A percentile compares a stretch with the other conserved stretches of the same genome.
Conservation (phyloP, 2,888 invertebrate species). For the Nomada ferruginata region DNA sequence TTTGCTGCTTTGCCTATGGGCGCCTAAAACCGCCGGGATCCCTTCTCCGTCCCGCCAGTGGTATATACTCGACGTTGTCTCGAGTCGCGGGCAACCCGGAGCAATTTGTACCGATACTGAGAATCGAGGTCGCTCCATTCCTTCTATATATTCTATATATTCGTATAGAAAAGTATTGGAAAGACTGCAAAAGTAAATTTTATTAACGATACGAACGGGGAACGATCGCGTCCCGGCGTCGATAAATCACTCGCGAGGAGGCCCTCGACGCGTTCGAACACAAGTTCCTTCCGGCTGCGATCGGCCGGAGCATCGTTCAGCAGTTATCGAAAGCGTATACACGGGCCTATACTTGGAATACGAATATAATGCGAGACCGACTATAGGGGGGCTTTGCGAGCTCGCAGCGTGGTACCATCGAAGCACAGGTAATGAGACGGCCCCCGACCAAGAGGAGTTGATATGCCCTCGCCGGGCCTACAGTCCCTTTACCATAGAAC, state of each 20-base stretch:
- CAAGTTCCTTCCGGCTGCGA: constrained; percentile 50
- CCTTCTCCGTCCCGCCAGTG: constrained; percentile 29
- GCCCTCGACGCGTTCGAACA: constrained; percentile 8
- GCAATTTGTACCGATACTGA: constrained; percentile 17
- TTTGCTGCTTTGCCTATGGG: constrained; percentile 79
- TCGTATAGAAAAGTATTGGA: too few relatives aligned
- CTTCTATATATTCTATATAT: too few relatives aligned
- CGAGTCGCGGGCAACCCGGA: not conserved
- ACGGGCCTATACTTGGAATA: constrained; percentile 60
- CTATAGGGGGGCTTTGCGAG: constrained; percentile 77
- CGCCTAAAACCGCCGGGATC: constrained; percentile 57
- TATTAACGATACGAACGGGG: not conserved
- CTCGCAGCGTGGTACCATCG: constrained; percentile 82
- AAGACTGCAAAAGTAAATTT: not conserved
- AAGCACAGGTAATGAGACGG: constrained; percentile 83
- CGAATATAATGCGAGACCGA: constrained; percentile 71
- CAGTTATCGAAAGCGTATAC: constrained; percentile 42
- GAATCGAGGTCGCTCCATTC: too few relatives aligned
- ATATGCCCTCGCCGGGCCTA: constrained; percentile 74
- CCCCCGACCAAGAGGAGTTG: constrained; percentile 83
- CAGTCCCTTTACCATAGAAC: constrained; percentile 69
- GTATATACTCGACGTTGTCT: constrained; percentile 14
- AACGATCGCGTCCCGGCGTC: not conserved
- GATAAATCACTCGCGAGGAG: not conserved
- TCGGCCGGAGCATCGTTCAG: constrained; percentile 24